Evolutionary conservation across 2,113 vertebrate genomes (phyloP), one percentile per base, ranked within the genome.

Genomic region (Crotalus tigris): DNA sequence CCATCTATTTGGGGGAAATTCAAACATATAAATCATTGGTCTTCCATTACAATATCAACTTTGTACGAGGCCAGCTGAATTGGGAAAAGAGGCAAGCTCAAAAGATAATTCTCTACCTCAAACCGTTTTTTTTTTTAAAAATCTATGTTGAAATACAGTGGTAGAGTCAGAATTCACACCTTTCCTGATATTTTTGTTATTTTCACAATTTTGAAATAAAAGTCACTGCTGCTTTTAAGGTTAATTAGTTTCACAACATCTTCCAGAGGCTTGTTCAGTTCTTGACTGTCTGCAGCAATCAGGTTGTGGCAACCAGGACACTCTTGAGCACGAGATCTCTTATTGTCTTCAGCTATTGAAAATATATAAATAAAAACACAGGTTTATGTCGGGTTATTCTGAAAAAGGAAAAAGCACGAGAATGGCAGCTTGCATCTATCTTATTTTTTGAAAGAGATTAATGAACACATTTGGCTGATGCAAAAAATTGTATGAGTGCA

Each of bases 171-270:
- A 89, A 5, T 93, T 39, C 97, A 91, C 21, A 98, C 98, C 98
- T 98, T 96, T 91, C 90, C 39, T 49, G 95, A 95, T 0, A 96
- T 97, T 54, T 19, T 39, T 90, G 13, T 1, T 95, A 98, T 94
- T 1, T 1, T 24, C 89, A 94, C 96, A 61, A 33, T 6, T 96
- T 97, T 97, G 39, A 97, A 98, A 92, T 95, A 95, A 96, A 96
- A 97, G 3, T 93, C 87, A 23, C 92, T 89, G 0, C 91, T 87
- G 39, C 90, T 97, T 33, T 97, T 95, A 0, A 0, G 69, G 39
- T 98, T 98, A 10, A 96, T 96, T 87, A 97, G 97, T 91, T 93
- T 23, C 1, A 96, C 7, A 26, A 97, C 90, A 93, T 93, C 91
- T 8, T n/a, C 46, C 88, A 98, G 93, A 24, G 93, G 17, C 29